Evolutionary conservation across 2,797 vertebrate species (phyloP), one percentile per base, ranked within the genome.

Genomic region (Hyperoplus immaculatus): DNA sequence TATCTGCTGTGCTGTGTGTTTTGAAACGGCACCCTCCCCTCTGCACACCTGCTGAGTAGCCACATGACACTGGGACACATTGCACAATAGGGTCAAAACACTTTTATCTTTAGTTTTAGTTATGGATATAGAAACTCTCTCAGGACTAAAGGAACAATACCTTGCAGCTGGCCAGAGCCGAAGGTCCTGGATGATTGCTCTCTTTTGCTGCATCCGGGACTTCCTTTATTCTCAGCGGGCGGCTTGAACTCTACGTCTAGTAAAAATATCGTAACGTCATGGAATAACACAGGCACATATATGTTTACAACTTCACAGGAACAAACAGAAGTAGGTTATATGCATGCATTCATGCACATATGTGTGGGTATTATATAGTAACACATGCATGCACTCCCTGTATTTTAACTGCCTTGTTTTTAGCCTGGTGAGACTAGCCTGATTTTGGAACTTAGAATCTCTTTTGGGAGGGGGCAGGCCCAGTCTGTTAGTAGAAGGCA

Each of bases 81-180:
- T 89, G 89, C 83, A 85, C 87, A 83, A 87, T 84, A 87, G 86
- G 87, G 89, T 90, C 89, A 90, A 83, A 86, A 85, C 87, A 88
- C 88, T 91, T 92, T 94, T 91, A 94, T 93, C 93, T 93, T 29
- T 86, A 78, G 85, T 88, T 91, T 91, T 84, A 88, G 73, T 83
- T 90, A 85, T 90, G 79, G 85, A 87, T 90, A 89, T 88, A 80
- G 75, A 90, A 91, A 89, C 80, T 89, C 90, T 91, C 87, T 79
- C 72, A 57, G 88, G 87, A 88, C 86, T 88, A 87, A 89, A 84
- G 7, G 69, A 88, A 86, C 77, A 84, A 78, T 85, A 29, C 29
- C 3, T 78, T 81, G 80, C 88, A 91, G 91, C 88, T 91, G 92
- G 84, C 76, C 87, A n/a, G 78, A 55, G 72, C 65, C 49, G 64